Evolutionary conservation across 2,888 invertebrate genomes (phyloP), one percentile per base, ranked within the genome.

Genomic region (Hydropsyche betteni): DNA sequence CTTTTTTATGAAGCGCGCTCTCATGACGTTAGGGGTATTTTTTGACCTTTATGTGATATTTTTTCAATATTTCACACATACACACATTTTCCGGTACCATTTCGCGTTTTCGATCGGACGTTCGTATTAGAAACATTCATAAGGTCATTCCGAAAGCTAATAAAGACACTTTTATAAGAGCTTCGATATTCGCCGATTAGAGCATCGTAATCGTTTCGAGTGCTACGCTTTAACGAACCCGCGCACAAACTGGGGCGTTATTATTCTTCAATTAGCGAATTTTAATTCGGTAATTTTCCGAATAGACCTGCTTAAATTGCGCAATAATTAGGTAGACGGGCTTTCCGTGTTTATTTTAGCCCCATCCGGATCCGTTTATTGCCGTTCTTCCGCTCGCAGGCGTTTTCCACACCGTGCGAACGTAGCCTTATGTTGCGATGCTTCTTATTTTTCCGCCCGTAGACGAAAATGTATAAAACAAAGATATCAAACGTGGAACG

Each of bases 251-350:
- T 10, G 6, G 44, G 7, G 44, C 44, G 33, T 50, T 69, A 16
- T 69, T 69, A 69, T 69, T 69, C 69, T 69, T 69, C 44, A 69
- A 51, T 69, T 69, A 16, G 69, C 50, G 58, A 50, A 69, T 69
- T 69, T 69, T 69, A 44, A 69, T 69, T 69, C 44, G 69, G 14
- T 50, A 69, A 69, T 69, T 68, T 44, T 68, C 12, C 68, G 38
- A 68, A 33, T 64, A 64, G 64, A 64, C 10, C 64, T 34, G 33
- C 33, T 64, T 53, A 53, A 53, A 53, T 33, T 16, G 33, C 64
- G 64, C 16, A 64, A 34, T 64, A 64, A 68, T n/a, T n/a, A 68
- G 38, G 55, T n/a, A n/a, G 44, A 69, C 44, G 69, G 69, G 24
- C 68, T 12, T 53, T 14, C 58, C 16, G 53, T 16, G 58, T 14